phyloP scores from a whole-genome alignment of 2,113 vertebrate species.

The Tenebrosternarchus preto region DNA sequence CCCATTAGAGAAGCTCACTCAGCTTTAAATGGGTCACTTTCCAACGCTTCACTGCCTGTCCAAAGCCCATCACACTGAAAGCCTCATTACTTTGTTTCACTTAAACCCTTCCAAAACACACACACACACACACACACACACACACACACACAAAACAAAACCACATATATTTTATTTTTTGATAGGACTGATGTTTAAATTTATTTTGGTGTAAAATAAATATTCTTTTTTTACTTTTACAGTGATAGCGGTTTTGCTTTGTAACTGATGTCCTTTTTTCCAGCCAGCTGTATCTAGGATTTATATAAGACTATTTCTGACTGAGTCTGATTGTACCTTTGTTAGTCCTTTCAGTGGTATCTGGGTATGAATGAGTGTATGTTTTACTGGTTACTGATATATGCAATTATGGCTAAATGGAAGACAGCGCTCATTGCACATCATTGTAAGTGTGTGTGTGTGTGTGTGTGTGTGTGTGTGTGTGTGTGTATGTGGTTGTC shows the following conservation, averaged over 20 bases:
- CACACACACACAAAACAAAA: neutral
- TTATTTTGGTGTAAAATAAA: neutral
- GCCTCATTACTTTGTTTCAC: conserved; percentile 48
- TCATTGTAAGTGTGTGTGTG: conserved; percentile 1
- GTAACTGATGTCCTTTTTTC: neutral
- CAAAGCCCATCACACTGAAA: conserved; percentile 41
- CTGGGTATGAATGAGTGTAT: neutral
- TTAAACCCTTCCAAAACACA: conserved; percentile 20
- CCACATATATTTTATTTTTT: no score
- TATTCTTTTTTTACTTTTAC: neutral
- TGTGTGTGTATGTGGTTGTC: conserved; percentile 22
- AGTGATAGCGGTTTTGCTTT: no score
- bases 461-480: conserved; percentile 14
- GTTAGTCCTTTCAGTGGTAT: neutral
- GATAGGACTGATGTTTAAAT: no score
- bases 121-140: neutral
- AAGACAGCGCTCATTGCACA: neutral
- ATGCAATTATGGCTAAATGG: conserved; percentile 20
- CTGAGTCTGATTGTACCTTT: no score
- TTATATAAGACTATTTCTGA: neutral
- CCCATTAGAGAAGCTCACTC: conserved; percentile 31
- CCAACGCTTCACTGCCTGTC: conserved; percentile 30
- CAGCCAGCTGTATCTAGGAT: neutral
- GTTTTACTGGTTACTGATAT: conserved; percentile 31
- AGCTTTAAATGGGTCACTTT: conserved; percentile 32